Conservation (phyloP, 2,888 invertebrate species). For the Athrips mouffetella region DNA sequence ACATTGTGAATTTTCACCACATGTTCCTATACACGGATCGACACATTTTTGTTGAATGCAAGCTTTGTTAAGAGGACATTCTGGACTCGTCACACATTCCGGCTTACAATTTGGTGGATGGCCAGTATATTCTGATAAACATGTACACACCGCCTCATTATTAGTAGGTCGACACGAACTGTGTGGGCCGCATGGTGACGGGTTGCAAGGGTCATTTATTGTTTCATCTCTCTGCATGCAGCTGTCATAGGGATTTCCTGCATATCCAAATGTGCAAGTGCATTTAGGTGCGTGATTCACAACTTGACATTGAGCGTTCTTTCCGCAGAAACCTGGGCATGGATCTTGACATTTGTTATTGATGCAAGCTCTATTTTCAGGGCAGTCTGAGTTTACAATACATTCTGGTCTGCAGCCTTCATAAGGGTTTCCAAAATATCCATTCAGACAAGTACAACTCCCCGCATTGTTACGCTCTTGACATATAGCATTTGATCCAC, state of each 20-base stretch:
- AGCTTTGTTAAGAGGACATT: slow-evolving; percentile 87
- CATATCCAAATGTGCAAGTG: slow-evolving; percentile 80
- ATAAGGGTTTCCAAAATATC: slow-evolving; percentile 84
- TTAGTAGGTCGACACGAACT: slow-evolving; percentile 82
- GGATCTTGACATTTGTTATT: slow-evolving; percentile 84
- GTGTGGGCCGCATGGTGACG: slow-evolving; percentile 89
- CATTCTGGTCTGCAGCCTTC: slow-evolving; percentile 86
- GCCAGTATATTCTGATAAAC: slow-evolving; percentile 83
- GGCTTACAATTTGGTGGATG: slow-evolving; percentile 87
- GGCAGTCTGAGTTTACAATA: slow-evolving; percentile 82
- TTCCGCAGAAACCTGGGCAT: slow-evolving; percentile 87
- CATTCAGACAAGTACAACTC: slow-evolving; percentile 83
- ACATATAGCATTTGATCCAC: slow-evolving; percentile 83
- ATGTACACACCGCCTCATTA: slow-evolving; percentile 83
- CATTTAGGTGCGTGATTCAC: slow-evolving; percentile 88
- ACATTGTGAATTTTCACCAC: slow-evolving; percentile 84
- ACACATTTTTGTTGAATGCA: slow-evolving; percentile 87
- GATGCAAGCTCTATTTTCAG: slow-evolving; percentile 81
- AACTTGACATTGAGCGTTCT: slow-evolving; percentile 85
- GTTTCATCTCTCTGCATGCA: slow-evolving; percentile 57
- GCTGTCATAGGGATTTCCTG: slow-evolving; percentile 83
- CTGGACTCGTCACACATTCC: slow-evolving; percentile 87
- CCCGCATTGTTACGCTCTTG: slow-evolving; percentile 82
- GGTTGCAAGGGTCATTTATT: slow-evolving; percentile 82
- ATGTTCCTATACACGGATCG: slow-evolving; percentile 89